A percentile compares a stretch with the other conserved stretches of the same genome.
phyloP scores from a whole-genome alignment of 2,797 vertebrate genomes.

The Tamandua tetradactyla region DNA sequence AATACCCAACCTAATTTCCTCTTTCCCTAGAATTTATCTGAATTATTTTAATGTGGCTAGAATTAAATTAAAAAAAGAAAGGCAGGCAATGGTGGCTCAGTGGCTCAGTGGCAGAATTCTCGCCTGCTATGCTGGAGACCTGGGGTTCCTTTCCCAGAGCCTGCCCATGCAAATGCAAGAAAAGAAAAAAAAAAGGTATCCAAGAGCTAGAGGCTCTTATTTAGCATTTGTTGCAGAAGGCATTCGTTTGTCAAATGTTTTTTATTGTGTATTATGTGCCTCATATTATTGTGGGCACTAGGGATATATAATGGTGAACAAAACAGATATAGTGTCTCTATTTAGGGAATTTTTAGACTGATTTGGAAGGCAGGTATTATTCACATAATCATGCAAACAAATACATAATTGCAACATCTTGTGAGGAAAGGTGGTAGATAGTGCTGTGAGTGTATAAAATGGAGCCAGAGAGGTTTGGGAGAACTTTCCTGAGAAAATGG shows the following conservation, averaged over 20 bases:
- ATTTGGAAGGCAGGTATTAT: neutral
- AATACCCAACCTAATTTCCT: neutral
- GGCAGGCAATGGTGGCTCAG: too few species aligned
- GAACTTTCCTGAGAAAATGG: neutral
- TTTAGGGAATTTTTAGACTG: neutral
- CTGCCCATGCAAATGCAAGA: too few species aligned
- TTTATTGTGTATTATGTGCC: neutral
- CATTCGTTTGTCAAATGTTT: slow-evolving; percentile 31
- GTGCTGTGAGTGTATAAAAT: neutral
- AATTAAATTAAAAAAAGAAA: neutral
- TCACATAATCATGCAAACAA: neutral
- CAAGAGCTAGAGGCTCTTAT: neutral
- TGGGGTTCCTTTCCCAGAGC: too few species aligned
- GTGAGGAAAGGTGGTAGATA: neutral
- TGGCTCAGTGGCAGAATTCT: too few species aligned
- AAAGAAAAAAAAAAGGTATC: neutral
- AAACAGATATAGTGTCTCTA: neutral
- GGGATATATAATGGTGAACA: neutral
- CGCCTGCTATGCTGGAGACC: too few species aligned
- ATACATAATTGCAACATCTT: neutral
- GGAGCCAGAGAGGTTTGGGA: neutral
- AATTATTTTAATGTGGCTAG: slow-evolving; percentile 28
- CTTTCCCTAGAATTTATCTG: neutral
- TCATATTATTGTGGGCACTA: neutral
- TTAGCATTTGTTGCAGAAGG: neutral